A percentile compares a stretch with the other conserved stretches of the same genome.
Evolutionary conservation across 2,888 invertebrate species (phyloP).

Genomic region (Cordilura impudica): DNA sequence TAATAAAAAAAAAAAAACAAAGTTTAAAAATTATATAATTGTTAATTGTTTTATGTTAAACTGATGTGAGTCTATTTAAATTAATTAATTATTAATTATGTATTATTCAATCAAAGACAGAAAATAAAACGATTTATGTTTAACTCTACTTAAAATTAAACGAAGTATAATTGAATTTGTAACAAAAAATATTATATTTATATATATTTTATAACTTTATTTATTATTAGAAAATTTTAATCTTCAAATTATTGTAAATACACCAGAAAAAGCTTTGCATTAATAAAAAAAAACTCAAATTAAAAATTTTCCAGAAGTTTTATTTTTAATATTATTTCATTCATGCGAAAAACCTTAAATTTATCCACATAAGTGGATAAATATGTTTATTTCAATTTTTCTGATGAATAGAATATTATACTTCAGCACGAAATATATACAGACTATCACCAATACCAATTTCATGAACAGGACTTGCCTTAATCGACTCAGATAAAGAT

Average conservation of each 20-base stretch:
- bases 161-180: conserved; percentile 30
- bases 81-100: conserved; percentile 27
- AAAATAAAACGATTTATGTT: conserved; percentile 19
- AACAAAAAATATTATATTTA: conserved; percentile 29
- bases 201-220: conserved; percentile 56
- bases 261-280: conserved; percentile 64
- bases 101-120: conserved; percentile 26
- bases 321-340: no score
- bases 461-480: no score
- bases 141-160: conserved; percentile 1
- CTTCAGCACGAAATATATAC: no score
- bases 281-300: conserved; percentile 61
- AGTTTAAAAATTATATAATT: conserved; percentile 10
- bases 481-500: no score
- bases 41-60: conserved; percentile 39
- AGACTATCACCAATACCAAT: no score
- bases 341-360: no score
- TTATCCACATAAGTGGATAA: no score
- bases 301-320: no score
- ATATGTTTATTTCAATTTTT: no score
- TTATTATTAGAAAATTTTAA: conserved; percentile 60
- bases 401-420: no score
- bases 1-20: not conserved
- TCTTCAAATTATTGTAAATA: conserved; percentile 64
- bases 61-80: conserved; percentile 31